Evolutionary conservation across 2,888 invertebrate genomes (phyloP), one percentile per base, ranked within the genome.

Genomic region (Sarcophaga subvicina): DNA sequence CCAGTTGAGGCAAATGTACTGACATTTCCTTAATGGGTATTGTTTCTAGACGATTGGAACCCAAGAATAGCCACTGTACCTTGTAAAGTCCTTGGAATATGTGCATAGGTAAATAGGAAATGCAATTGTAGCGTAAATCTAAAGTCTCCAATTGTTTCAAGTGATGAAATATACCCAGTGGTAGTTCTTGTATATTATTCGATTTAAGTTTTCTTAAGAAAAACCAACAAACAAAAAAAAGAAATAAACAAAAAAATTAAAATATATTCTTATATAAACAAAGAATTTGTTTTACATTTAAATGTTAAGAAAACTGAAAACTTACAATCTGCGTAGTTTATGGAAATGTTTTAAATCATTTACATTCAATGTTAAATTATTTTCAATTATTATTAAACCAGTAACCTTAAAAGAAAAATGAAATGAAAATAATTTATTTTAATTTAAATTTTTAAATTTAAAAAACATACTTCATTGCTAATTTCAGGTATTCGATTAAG

Each of bases 1-100:
- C 91, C 66, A 95, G 90, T 8, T 90, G 89, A 2, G 89, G 91
- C 89, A 94, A 92, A 80, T 93, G 91, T 64, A 93, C 91, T 25
- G 90, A 90, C 64, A 95, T 93, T 83, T 94, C 93, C 1, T 91
- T 90, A 87, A 94, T 90, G 89, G 94, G 92, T 67, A 94, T 92
- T 22, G 90, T 85, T 11, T 88, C 88, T 71, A 95, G 91, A 81
- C 91, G 90, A 90, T 95, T 95, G 69, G 94, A 91, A 60, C 94
- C 91, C 47, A 94, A 89, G 88, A 93, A 93, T 25, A 95, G 90
- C 92, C 94, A 94, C 71, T 93, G 90, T 47, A 95, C 90, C 2
- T 92, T 91, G 0, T 83, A 79, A 62, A 95, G 90, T 45, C 94
- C 94, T 59, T 88, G 88, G 62, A 95, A 93, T 25, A 94, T 91